phyloP scores from a whole-genome alignment of 2,888 invertebrate genomes.

The Eumerus sabulonum region DNA sequence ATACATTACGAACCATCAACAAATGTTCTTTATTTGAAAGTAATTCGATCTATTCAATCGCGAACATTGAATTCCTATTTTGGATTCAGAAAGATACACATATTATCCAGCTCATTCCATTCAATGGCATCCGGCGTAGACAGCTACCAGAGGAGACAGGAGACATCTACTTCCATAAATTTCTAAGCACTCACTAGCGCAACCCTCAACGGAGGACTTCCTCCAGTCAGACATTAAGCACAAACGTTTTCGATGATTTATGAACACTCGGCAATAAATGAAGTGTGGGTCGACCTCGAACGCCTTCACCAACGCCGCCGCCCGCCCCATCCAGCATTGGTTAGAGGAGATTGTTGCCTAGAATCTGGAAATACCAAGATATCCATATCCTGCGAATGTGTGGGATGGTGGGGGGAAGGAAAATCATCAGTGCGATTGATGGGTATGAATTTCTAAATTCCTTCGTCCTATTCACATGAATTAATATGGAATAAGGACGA shows the following conservation, averaged over 20 bases:
- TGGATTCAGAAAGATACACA: slow-evolving; percentile 60
- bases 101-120: slow-evolving; percentile 17
- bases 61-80: slow-evolving; percentile 66
- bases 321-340: neutral
- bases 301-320: neutral
- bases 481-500: slow-evolving; percentile 23
- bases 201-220: slow-evolving; percentile 65
- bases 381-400: no score
- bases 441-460: slow-evolving; percentile 60
- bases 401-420: no score
- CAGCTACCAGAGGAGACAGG: slow-evolving; percentile 20
- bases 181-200: slow-evolving; percentile 67
- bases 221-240: slow-evolving; percentile 67
- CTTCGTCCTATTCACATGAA: slow-evolving; percentile 43
- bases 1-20: slow-evolving; percentile 60
- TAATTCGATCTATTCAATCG: slow-evolving; percentile 63
- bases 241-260: slow-evolving; percentile 68
- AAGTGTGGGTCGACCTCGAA: slow-evolving; percentile 47
- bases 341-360: slow-evolving; percentile 9
- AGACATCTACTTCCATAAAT: slow-evolving; percentile 53
- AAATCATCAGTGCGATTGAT: slow-evolving; percentile 53
- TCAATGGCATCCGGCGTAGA: neutral
- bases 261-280: slow-evolving; percentile 62
- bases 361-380: neutral
- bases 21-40: slow-evolving; percentile 54